Conservation (phyloP, 1,140 invertebrate species). For the Drosophila mojavensis region DNA sequence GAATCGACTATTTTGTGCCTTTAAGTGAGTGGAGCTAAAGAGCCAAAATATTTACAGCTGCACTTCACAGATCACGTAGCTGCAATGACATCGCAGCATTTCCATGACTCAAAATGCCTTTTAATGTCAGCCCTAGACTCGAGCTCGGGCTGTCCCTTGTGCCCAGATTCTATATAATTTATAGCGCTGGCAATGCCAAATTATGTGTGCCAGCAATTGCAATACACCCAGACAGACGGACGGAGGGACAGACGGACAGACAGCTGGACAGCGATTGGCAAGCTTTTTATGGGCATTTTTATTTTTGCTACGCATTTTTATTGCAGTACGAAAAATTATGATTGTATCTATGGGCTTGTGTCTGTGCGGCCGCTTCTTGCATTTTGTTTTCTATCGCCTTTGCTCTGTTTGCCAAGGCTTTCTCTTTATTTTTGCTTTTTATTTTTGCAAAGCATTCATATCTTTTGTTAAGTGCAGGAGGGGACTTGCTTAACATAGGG, state of each 20-base stretch:
- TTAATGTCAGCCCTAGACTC: slow-evolving; percentile 36
- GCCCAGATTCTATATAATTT: slow-evolving; percentile 67
- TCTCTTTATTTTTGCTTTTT: background rate
- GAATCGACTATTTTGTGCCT: background rate
- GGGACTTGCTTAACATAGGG: background rate
- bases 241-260: background rate
- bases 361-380: slow-evolving; percentile 8
- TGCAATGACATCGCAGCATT: slow-evolving; percentile 76
- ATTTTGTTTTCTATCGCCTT: slow-evolving; percentile 25
- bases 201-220: slow-evolving; percentile 76
- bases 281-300: slow-evolving; percentile 69
- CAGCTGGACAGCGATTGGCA: slow-evolving; percentile 48
- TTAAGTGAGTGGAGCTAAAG: slow-evolving; percentile 11
- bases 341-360: slow-evolving; percentile 47
- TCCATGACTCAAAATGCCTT: slow-evolving; percentile 66
- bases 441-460: slow-evolving; percentile 12
- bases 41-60: background rate
- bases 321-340: slow-evolving; percentile 65
- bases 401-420: slow-evolving; percentile 30
- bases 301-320: slow-evolving; percentile 75
- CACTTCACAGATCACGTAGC: slow-evolving; percentile 59
- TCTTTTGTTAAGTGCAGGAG: background rate
- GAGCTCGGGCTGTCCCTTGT: slow-evolving; percentile 2
- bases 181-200: slow-evolving; percentile 56
- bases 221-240: slow-evolving; percentile 10